Evolutionary conservation across 1,140 invertebrate genomes (phyloP), one percentile per base, ranked within the genome.

Genomic region (Drosophila asahinai): DNA sequence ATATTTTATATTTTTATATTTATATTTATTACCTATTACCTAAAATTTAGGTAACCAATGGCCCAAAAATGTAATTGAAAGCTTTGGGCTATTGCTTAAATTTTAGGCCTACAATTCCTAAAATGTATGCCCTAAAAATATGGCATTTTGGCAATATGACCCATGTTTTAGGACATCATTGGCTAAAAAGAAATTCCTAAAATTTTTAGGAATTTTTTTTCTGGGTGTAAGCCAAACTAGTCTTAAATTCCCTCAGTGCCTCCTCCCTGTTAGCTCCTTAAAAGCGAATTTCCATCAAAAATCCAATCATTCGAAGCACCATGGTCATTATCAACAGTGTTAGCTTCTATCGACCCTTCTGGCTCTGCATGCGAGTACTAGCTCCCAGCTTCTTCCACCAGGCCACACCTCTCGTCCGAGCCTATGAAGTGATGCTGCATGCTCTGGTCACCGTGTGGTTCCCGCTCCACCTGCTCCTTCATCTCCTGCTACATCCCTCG

Each of bases 391-490:
- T 71, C 57, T 87, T 83, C 17, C 64, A 58, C 9, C 2, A 62
- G 11, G 38, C 22, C 12, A 43, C 63, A 17, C 49, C 36, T 19
- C 14, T 42, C 5, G 48, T 59, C 22, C 63, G 36, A 4, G 43
- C 66, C 0, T 80, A 72, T 52, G 47, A 66, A 36, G 19, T 49
- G 19, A 8, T 64, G 14, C 8, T 80, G 43, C 72, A 86, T 27
- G 17, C 71, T 14, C 58, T 87, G 33, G 62, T 86, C 9, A 87
- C 80, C 3, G 9, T 67, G 0, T 51, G 80, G 52, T 87, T 80
- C 40, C 84, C 84, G 1, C n/a, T 83, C 15, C 84, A 87, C 42
- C 42, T 87, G 14, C 33, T 87, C 12, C 36, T 80, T 6, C 67
- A 68, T 2, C 54, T 87, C 8, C 36, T 83, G 42, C 12, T 66